A percentile compares a stretch with the other conserved stretches of the same genome.
Evolutionary conservation across 2,113 vertebrate genomes (phyloP).

Genomic region (Mirounga angustirostris): DNA sequence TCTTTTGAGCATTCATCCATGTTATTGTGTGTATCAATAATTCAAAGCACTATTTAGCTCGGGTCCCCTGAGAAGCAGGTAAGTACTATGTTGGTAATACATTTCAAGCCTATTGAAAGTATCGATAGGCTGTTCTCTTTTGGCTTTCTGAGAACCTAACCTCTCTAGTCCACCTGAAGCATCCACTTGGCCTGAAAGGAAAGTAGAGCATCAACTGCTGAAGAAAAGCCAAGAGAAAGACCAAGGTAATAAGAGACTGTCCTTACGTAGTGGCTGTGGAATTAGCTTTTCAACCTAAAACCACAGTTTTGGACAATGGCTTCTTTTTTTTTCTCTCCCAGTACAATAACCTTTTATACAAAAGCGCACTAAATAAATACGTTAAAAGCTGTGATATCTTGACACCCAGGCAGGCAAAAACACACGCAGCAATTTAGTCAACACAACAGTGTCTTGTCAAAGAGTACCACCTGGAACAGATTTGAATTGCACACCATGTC

Average conservation of each 20-base stretch:
- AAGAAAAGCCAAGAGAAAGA: background rate
- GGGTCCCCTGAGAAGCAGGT: background rate
- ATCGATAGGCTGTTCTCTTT: background rate
- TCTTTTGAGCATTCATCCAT: background rate
- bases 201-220: background rate
- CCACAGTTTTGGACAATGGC: background rate
- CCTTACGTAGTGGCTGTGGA: background rate
- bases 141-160: background rate
- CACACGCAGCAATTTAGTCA: background rate
- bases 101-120: background rate
- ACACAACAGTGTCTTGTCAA: background rate
- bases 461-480: background rate
- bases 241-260: background rate
- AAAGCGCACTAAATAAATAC: background rate
- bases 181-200: background rate
- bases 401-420: slow-evolving; percentile 39
- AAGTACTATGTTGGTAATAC: background rate
- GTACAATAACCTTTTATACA: background rate
- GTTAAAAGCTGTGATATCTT: background rate
- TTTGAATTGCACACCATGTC: rapidly evolving
- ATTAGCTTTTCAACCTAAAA: background rate
- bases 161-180: background rate
- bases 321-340: background rate
- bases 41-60: background rate
- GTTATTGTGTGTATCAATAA: background rate